Evolutionary conservation across 2,113 vertebrate genomes (phyloP), one percentile per base, ranked within the genome.

Genomic region (Sylvia atricapilla): DNA sequence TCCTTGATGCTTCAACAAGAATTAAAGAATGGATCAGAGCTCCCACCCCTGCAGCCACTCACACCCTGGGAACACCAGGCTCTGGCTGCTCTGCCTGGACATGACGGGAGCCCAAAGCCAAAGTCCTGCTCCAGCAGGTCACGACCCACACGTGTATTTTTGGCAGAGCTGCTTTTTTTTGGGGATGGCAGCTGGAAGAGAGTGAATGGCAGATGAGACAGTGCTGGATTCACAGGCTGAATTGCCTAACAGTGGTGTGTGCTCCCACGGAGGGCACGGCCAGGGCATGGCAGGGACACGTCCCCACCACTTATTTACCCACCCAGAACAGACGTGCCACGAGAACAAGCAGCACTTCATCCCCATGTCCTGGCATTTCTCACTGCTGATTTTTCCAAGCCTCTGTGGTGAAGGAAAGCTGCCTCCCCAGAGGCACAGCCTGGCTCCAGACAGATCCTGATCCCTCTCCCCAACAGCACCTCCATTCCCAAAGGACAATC

Each of bases 321-420:
- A 66, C 89, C 93, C 80, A 53, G 80, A 95, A 90, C 39, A 87
- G 84, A 63, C 0, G 1, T 4, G 8, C 56, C 77, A 86, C 35
- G 20, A 87, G 89, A 88, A 94, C 91, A 90, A 92, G 73, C 20
- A 70, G 31, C 63, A 53, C 63, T 53, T 94, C 92, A 93, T 78
- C 41, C 84, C 58, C 25, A 4, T 13, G 9, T 21, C 62, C 83
- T 46, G 55, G 80, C 55, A 27, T 6, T n/a, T 31, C 89, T 90
- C 88, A 25, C 35, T 25, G 7, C 43, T 44, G 49, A 2, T 22
- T 56, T 33, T 90, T 68, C 70, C 68, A 66, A 74, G 79, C 63
- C 59, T 50, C 12, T 0, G 49, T 68, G 62, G 43, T 46, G 21
- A 88, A 68, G 37, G 3, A 87, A 58, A 90, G 69, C 67, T 52